Conservation (phyloP, 2,888 invertebrate genomes). For the Calameuta filiformis region DNA sequence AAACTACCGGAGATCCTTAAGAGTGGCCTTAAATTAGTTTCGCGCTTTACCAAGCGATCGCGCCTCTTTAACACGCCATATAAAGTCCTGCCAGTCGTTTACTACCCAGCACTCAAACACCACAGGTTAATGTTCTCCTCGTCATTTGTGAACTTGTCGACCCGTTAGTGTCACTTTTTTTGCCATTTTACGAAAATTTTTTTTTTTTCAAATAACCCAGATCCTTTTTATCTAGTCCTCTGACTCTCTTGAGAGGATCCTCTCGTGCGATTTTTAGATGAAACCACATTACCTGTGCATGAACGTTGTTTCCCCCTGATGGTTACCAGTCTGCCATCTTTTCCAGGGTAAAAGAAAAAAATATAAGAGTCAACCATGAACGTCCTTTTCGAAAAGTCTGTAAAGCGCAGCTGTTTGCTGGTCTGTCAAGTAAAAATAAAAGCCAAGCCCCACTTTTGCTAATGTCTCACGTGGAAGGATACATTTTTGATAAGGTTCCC, state of each 20-base stretch:
- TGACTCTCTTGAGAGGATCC: background rate
- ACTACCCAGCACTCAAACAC: background rate
- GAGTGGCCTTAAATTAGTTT: slow-evolving; percentile 36
- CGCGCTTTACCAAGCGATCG: slow-evolving; percentile 20
- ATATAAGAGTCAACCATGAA: background rate
- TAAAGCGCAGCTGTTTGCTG: background rate
- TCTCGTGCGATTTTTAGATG: background rate
- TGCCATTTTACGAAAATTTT: background rate
- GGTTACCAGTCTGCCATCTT: background rate
- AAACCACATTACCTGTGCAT: background rate
- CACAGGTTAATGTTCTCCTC: background rate
- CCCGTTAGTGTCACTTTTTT: slow-evolving; percentile 14
- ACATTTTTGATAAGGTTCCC: slow-evolving; percentile 31
- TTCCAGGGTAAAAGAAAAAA: background rate
- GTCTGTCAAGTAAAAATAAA: background rate
- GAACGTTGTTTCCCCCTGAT: background rate
- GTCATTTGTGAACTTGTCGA: background rate
- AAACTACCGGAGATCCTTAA: slow-evolving; percentile 18
- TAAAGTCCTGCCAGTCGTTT: background rate
- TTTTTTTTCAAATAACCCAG: background rate
- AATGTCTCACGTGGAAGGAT: slow-evolving; percentile 1
- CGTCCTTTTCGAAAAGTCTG: background rate
- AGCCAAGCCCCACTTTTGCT: background rate
- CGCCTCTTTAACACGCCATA: slow-evolving; percentile 6
- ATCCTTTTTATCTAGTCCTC: background rate